Evolutionary conservation across 2,113 vertebrate species (phyloP).

Genomic region (Campylorhamphus procurvoides): DNA sequence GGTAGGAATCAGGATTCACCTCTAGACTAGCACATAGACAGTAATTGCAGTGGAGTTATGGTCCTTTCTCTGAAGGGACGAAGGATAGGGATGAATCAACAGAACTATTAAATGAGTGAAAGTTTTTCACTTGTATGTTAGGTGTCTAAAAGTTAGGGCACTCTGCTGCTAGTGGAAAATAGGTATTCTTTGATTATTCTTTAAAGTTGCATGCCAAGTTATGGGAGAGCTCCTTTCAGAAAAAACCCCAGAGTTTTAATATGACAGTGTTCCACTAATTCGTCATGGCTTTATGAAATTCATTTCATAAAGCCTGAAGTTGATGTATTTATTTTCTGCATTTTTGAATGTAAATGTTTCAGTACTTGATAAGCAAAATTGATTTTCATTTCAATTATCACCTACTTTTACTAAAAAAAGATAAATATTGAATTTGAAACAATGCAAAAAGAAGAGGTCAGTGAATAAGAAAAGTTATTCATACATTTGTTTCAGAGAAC

Average conservation of each 20-base stretch:
- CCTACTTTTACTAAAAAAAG: background rate
- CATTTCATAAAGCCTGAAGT: background rate
- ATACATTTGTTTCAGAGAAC: background rate
- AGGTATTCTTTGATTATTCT: background rate
- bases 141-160: background rate
- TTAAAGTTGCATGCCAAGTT: background rate
- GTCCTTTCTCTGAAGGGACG: background rate
- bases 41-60: background rate
- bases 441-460: background rate
- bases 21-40: background rate
- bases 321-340: background rate
- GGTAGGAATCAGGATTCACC: background rate
- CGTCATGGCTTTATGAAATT: background rate
- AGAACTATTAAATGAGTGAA: background rate
- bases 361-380: background rate
- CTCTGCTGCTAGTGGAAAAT: background rate
- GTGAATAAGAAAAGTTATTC: background rate
- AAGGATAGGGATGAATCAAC: background rate
- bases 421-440: background rate
- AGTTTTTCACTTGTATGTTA: background rate
- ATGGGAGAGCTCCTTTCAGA: background rate
- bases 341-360: background rate
- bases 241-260: background rate
- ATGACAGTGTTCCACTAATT: background rate
- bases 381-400: background rate